phyloP scores from a whole-genome alignment of 2,797 vertebrate species.

The Epinephelus coioides region DNA sequence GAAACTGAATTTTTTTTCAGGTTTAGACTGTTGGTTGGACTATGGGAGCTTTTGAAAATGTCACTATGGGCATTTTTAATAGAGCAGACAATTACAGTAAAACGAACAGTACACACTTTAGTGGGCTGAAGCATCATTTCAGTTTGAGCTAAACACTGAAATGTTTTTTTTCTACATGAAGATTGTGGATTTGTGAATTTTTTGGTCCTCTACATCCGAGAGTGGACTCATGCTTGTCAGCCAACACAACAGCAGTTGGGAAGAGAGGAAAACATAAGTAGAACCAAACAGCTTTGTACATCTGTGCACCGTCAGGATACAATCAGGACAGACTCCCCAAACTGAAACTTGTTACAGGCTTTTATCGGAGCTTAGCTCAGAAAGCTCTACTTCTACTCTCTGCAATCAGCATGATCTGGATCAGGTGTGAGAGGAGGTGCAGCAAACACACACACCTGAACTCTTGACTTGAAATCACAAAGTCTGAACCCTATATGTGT shows the following conservation, averaged over 20 bases:
- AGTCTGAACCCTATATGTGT: background rate
- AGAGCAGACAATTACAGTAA: background rate
- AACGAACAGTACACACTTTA: background rate
- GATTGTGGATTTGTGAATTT: background rate
- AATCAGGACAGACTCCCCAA: background rate
- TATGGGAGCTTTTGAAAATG: background rate
- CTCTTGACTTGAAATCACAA: background rate
- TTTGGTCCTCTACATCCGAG: background rate
- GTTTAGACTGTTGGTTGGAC: background rate
- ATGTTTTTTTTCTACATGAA: background rate
- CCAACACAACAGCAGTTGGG: background rate
- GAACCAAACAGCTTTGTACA: accelerated
- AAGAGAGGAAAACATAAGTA: background rate
- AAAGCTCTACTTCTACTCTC: background rate
- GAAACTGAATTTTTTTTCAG: background rate
- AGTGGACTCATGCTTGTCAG: background rate
- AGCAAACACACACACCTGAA: constrained; percentile 7
- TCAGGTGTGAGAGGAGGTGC: constrained; percentile 10
- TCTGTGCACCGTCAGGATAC: background rate
- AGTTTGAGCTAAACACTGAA: background rate
- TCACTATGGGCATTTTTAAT: background rate
- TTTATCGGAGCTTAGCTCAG: accelerated
- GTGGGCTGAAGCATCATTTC: background rate
- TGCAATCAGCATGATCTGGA: background rate
- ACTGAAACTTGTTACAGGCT: background rate